phyloP scores from a whole-genome alignment of 2,797 vertebrate species.

The Naso thynnoides region DNA sequence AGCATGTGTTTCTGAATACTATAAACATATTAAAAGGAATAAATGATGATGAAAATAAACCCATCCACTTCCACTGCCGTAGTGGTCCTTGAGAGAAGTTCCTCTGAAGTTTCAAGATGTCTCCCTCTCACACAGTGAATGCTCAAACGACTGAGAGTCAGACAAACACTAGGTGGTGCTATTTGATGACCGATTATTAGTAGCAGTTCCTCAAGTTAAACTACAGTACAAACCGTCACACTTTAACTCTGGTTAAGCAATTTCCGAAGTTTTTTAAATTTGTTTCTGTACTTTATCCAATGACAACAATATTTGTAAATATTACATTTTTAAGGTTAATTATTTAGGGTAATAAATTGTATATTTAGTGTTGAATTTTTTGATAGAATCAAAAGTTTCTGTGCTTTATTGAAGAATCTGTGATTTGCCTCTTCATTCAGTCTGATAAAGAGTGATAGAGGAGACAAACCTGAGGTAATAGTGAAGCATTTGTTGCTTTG shows the following conservation, averaged over 20 bases:
- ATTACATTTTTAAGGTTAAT: too few species aligned
- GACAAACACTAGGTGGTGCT: constrained; percentile 73
- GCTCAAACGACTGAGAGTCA: neutral
- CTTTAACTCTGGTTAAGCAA: neutral
- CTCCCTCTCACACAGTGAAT: neutral
- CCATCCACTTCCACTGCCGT: too few species aligned
- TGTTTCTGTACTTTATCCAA: neutral
- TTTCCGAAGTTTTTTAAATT: neutral
- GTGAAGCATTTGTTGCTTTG: neutral
- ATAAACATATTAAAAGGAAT: neutral
- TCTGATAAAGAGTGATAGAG: neutral
- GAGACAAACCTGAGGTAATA: neutral
- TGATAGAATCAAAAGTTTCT: neutral
- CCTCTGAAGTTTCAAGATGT: neutral
- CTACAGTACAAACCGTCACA: neutral
- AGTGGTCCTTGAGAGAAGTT: neutral
- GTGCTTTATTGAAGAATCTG: neutral
- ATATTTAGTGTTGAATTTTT: neutral
- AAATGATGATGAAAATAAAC: neutral
- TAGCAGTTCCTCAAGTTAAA: neutral
- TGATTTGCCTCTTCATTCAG: neutral
- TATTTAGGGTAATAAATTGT: too few species aligned
- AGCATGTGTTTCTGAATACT: neutral
- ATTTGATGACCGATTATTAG: constrained; percentile 34
- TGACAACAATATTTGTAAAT: neutral